Percentiles rank a stretch among this genome's conserved stretches.
Evolutionary conservation across 2,888 invertebrate species (phyloP).

Genomic region (Blera fallax): DNA sequence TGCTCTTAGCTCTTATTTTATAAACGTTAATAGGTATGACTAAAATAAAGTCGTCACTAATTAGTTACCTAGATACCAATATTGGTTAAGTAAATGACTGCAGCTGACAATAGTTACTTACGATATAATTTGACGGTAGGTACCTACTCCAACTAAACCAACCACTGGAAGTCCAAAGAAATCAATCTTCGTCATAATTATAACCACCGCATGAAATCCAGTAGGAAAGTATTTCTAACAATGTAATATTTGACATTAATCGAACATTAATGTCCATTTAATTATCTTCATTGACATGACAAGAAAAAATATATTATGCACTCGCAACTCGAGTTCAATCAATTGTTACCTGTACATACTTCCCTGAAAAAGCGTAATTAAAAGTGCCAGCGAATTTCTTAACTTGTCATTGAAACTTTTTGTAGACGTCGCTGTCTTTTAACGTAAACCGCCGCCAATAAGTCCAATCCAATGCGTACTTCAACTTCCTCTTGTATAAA

Average conservation of each 20-base stretch:
- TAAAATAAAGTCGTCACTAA: neutral
- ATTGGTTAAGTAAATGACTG: neutral
- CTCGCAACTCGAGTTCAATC: slow-evolving; percentile 4
- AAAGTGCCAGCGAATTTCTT: slow-evolving; percentile 41
- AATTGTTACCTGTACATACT: neutral
- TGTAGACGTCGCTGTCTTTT: neutral
- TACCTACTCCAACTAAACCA: neutral
- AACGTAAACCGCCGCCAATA: slow-evolving; percentile 5
- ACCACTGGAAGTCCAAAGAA: neutral
- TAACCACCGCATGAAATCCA: neutral
- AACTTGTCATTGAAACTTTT: slow-evolving; percentile 49
- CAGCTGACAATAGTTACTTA: neutral
- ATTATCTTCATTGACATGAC: slow-evolving; percentile 17
- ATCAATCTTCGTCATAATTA: slow-evolving; percentile 2
- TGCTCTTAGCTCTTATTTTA: neutral
- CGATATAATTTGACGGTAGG: too few species aligned
- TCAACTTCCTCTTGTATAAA: slow-evolving; percentile 13
- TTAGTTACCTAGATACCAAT: neutral
- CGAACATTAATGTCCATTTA: slow-evolving; percentile 18
- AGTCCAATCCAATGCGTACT: neutral
- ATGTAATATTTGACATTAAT: slow-evolving; percentile 18
- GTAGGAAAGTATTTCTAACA: slow-evolving; percentile 2
- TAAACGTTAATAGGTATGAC: too few species aligned
- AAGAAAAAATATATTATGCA: slow-evolving; percentile 5
- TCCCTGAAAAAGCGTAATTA: slow-evolving; percentile 35